These are phyloP conservation scores for Phymorhynchus buccinoides DNA, from an alignment of 1,140 invertebrate genomes.

Conservation along the genomic window DNA sequence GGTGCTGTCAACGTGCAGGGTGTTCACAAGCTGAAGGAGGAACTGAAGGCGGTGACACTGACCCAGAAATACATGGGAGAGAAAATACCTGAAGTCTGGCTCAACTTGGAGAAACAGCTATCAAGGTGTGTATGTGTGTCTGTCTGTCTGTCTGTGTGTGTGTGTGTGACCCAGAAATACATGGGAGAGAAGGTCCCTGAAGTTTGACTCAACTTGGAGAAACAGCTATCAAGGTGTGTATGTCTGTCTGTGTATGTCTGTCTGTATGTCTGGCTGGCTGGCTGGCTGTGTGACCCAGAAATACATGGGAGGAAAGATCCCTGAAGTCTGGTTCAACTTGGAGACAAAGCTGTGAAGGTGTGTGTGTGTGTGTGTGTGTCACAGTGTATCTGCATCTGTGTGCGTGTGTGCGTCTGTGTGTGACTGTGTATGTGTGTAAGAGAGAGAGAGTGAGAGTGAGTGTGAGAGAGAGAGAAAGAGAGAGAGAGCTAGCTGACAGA, in stretches of 20 bases:
- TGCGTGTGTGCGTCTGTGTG: background rate
- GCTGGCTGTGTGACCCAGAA: background rate
- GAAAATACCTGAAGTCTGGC: conserved; percentile 69
- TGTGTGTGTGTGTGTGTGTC: conserved; percentile 5
- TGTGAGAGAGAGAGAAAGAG: too few species aligned
- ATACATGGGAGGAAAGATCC: conserved; percentile 69
- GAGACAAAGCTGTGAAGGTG: conserved; percentile 56
- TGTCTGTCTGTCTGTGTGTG: background rate
- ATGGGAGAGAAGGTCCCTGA: conserved; percentile 71
- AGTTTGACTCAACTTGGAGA: conserved; percentile 68
- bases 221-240: conserved; percentile 42
- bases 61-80: conserved; percentile 70
- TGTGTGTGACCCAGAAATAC: conserved; percentile 59
- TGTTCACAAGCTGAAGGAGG: conserved; percentile 52
- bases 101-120: conserved; percentile 63
- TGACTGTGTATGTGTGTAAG: background rate
- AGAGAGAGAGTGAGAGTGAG: too few species aligned
- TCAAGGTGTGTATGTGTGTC: conserved; percentile 13
- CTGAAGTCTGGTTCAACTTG: conserved; percentile 68
- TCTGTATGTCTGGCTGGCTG: background rate
- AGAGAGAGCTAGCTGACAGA: too few species aligned
- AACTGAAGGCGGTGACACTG: conserved; percentile 57
- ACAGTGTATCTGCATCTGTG: background rate
- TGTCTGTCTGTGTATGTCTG: background rate
- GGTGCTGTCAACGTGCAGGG: too few species aligned